phyloP scores from a whole-genome alignment of 2,888 invertebrate species.

The Pseudococcus viburni region DNA sequence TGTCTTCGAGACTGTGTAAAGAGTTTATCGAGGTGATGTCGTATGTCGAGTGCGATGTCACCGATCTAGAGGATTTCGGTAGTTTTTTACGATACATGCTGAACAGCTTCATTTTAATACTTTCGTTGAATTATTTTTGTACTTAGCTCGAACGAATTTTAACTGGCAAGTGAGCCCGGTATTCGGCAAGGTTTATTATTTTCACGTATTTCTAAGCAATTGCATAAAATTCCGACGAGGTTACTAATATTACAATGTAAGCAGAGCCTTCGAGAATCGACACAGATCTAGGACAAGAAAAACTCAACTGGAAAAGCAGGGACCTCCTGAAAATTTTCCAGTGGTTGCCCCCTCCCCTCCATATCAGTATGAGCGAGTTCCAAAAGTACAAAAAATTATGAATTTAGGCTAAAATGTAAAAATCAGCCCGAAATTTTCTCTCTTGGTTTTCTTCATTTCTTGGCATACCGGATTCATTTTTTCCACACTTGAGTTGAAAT shows the following conservation, averaged over 20 bases:
- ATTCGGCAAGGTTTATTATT: not conserved
- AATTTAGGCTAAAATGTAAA: no score
- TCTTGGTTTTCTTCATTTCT: no score
- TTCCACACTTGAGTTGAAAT: no score
- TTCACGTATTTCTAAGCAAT: not conserved
- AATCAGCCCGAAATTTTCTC: no score
- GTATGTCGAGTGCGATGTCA: slow-evolving; percentile 34
- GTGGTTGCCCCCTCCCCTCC: no score
- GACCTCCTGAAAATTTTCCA: no score
- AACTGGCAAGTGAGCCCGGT: not conserved
- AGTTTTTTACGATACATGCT: slow-evolving; percentile 20
- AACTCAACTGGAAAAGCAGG: no score
- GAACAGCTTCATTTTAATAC: slow-evolving; percentile 41
- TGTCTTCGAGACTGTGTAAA: not conserved
- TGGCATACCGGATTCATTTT: no score
- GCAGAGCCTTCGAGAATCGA: no score
- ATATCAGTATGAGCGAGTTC: no score
- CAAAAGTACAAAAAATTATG: no score
- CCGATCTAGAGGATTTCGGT: not conserved
- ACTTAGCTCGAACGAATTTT: slow-evolving; percentile 39
- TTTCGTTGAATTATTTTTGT: not conserved
- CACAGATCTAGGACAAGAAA: no score
- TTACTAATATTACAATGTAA: not conserved
- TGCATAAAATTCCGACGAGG: not conserved
- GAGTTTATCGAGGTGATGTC: slow-evolving; percentile 20